Percentiles rank a stretch among this genome's conserved stretches.
Conservation (phyloP, 1,140 invertebrate species). For the Leguminivora glycinivorella region DNA sequence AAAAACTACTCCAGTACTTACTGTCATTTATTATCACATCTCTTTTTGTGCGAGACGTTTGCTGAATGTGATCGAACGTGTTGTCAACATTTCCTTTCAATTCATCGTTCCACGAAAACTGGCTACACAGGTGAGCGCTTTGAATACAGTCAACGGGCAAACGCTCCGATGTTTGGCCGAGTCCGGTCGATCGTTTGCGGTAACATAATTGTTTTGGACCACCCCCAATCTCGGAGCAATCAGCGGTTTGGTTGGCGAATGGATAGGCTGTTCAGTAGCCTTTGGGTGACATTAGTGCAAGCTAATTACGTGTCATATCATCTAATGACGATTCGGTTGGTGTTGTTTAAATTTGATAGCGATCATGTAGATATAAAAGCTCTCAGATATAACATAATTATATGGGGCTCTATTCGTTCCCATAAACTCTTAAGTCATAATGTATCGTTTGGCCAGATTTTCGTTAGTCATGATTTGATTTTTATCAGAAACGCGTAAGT, state of each 20-base stretch:
- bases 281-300: not conserved
- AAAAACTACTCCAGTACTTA: too few relatives aligned
- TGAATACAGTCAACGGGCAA: not conserved
- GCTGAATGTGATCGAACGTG: not conserved
- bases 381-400: too few relatives aligned
- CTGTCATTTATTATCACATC: too few relatives aligned
- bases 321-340: not conserved
- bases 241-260: conserved; percentile 6
- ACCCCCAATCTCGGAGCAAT: conserved; percentile 10
- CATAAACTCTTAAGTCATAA: too few relatives aligned
- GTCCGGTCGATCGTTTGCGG: not conserved
- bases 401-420: too few relatives aligned
- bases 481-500: too few relatives aligned
- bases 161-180: not conserved
- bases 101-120: not conserved
- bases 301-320: not conserved
- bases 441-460: too few relatives aligned
- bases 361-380: too few relatives aligned
- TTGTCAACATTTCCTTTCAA: not conserved
- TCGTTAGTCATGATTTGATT: too few relatives aligned
- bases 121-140: not conserved
- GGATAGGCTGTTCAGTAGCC: conserved; percentile 10
- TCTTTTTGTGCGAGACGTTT: too few relatives aligned
- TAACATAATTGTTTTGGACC: conserved; percentile 4
- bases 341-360: too few relatives aligned